A percentile compares a stretch with the other conserved stretches of the same genome.
These are phyloP conservation scores for Labrus mixtus DNA, from an alignment of 2,113 vertebrate genomes.

Conservation along the genomic window DNA sequence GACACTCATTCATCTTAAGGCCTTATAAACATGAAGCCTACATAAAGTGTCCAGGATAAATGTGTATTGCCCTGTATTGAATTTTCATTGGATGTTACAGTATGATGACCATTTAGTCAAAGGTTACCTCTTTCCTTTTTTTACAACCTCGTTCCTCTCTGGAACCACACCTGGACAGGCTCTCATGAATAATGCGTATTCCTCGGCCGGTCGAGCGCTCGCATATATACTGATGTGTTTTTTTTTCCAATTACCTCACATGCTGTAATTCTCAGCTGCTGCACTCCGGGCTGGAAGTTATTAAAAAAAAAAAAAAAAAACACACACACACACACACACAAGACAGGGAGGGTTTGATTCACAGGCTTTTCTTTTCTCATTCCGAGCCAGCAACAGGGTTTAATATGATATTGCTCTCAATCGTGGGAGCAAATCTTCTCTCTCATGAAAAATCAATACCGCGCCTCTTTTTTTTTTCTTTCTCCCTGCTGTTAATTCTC, in stretches of 20 bases:
- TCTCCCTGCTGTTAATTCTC: slow-evolving; percentile 47
- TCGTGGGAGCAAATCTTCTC: slow-evolving; percentile 64
- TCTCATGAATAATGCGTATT: slow-evolving; percentile 55
- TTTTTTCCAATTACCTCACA: slow-evolving; percentile 76
- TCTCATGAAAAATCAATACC: slow-evolving; percentile 69
- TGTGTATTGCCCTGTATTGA: slow-evolving; percentile 11
- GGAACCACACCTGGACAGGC: slow-evolving; percentile 35
- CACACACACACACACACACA: no score
- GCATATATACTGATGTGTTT: slow-evolving; percentile 55
- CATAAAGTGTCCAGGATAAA: background rate
- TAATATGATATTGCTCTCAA: slow-evolving; percentile 69
- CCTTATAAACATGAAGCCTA: background rate
- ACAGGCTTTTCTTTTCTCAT: slow-evolving; percentile 64
- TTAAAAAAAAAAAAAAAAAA: slow-evolving; percentile 62
- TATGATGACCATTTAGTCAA: slow-evolving; percentile 40
- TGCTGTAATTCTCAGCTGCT: slow-evolving; percentile 68
- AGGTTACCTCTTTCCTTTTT: slow-evolving; percentile 34
- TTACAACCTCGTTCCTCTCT: slow-evolving; percentile 39
- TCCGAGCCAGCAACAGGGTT: slow-evolving; percentile 57
- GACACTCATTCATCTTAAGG: background rate
- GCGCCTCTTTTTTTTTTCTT: background rate
- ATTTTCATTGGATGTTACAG: slow-evolving; percentile 35
- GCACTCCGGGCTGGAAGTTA: slow-evolving; percentile 67
- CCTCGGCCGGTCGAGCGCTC: slow-evolving; percentile 39
- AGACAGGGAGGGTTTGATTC: slow-evolving; percentile 30